A percentile compares a stretch with the other conserved stretches of the same genome.
phyloP scores from a whole-genome alignment of 2,797 vertebrate genomes.

The Linurgus olivaceus region DNA sequence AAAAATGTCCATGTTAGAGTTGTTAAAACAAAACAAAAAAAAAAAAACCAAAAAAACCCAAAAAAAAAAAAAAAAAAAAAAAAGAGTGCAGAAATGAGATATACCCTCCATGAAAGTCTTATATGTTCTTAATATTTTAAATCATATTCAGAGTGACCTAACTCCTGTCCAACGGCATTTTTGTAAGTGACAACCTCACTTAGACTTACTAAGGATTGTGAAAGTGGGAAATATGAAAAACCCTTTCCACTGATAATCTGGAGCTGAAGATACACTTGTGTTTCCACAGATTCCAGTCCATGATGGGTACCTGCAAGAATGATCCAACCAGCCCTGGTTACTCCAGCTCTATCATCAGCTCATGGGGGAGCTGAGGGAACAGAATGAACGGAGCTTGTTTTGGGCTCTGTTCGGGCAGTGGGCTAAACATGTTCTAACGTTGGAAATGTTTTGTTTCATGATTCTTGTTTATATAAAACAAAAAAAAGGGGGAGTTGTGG shows the following conservation, averaged over 20 bases:
- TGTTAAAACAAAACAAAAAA: neutral
- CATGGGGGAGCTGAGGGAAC: neutral
- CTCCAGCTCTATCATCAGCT: neutral
- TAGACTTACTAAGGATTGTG: neutral
- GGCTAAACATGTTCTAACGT: neutral
- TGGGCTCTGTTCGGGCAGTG: neutral
- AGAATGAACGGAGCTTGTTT: neutral
- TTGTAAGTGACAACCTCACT: neutral
- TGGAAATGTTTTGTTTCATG: neutral
- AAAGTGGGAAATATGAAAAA: neutral
- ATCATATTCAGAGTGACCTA: neutral
- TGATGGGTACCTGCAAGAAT: too few species aligned
- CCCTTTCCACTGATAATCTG: too few species aligned
- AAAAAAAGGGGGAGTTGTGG: neutral
- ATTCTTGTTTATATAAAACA: neutral
- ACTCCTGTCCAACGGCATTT: neutral
- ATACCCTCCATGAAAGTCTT: neutral
- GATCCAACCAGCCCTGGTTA: neutral
- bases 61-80: too few species aligned
- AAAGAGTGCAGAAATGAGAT: neutral
- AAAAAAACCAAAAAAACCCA: too few species aligned
- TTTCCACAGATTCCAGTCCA: too few species aligned
- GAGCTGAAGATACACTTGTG: too few species aligned
- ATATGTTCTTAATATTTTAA: neutral
- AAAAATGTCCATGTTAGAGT: neutral